These are phyloP conservation scores for Seriola quinqueradiata DNA, from an alignment of 2,113 vertebrate genomes.

Conservation along the genomic window DNA sequence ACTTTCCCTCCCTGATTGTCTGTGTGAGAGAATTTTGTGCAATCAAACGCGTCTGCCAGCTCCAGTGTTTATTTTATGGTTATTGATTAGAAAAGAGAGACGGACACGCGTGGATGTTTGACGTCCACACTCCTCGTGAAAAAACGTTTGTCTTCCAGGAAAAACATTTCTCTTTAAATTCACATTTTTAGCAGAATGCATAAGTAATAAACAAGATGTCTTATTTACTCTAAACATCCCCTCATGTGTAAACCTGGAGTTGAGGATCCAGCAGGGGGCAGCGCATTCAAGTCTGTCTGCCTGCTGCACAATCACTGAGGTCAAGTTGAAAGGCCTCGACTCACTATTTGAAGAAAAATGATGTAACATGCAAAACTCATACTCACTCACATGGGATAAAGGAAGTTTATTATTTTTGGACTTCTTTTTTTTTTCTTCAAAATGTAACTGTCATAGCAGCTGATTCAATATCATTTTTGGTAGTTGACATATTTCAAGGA, in stretches of 20 bases:
- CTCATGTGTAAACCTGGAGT: neutral
- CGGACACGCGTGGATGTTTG: neutral
- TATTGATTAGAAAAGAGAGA: conserved; percentile 36
- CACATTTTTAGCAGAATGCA: neutral
- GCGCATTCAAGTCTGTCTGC: conserved; percentile 62
- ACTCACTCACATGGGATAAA: neutral
- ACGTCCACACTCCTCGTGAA: neutral
- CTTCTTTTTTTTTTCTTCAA: neutral
- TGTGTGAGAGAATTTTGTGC: neutral
- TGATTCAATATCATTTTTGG: neutral
- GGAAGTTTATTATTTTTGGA: neutral
- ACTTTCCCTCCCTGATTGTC: neutral
- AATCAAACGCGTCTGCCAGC: conserved; percentile 1
- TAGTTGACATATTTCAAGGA: neutral
- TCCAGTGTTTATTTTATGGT: conserved; percentile 22
- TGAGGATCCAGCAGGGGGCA: conserved; percentile 78
- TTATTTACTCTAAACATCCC: neutral
- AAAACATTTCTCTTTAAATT: neutral
- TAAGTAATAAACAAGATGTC: neutral
- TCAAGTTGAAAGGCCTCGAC: conserved; percentile 30
- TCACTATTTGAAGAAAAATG: conserved; percentile 23
- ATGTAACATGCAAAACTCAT: conserved; percentile 9
- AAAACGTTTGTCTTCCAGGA: neutral
- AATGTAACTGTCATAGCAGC: neutral
- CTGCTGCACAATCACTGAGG: conserved; percentile 6